phyloP scores from a whole-genome alignment of 2,113 vertebrate species.

The Cebus imitator region DNA sequence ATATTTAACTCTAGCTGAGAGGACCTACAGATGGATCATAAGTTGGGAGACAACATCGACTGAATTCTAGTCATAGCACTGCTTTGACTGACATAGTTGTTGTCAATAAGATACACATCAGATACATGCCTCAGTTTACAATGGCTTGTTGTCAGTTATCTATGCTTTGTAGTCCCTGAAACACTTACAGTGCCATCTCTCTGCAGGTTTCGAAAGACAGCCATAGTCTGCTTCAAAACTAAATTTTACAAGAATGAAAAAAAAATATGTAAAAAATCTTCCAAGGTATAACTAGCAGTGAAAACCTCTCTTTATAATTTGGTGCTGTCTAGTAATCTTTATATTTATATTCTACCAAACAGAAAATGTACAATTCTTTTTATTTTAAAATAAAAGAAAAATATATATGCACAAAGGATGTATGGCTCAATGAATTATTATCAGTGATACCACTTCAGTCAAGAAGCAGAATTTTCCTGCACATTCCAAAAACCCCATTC shows the following conservation, averaged over 20 bases:
- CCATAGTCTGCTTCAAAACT: neutral
- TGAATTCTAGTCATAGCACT: neutral
- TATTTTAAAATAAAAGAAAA: neutral
- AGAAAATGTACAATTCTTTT: neutral
- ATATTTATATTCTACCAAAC: neutral
- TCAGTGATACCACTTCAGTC: neutral
- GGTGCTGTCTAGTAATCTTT: neutral
- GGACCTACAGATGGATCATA: neutral
- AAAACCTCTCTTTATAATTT: neutral
- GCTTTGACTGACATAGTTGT: neutral
- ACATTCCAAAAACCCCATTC: neutral
- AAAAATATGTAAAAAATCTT: neutral
- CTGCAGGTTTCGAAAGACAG: neutral
- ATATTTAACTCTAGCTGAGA: neutral
- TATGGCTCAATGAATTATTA: neutral
- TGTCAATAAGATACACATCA: neutral
- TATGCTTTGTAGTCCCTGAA: neutral
- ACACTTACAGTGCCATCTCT: neutral
- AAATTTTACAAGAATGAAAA: neutral
- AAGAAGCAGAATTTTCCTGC: neutral
- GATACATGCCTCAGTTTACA: neutral
- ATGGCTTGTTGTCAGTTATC: neutral
- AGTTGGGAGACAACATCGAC: rapidly evolving
- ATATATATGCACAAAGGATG: neutral
- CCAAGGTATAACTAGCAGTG: neutral